phyloP scores from a whole-genome alignment of 2,888 invertebrate species.

The Drosophila neonasuta region DNA sequence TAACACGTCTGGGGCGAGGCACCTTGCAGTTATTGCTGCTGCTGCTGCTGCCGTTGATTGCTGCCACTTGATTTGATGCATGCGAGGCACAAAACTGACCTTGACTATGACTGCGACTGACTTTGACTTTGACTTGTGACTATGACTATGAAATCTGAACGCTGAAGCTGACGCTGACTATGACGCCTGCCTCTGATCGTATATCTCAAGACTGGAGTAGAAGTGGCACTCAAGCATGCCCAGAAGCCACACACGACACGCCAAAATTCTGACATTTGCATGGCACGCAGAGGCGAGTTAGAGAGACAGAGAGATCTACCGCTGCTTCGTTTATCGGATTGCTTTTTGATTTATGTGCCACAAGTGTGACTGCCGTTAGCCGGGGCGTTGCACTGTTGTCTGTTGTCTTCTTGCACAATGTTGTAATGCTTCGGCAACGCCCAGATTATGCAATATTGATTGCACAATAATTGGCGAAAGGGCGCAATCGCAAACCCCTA shows the following conservation, averaged over 20 bases:
- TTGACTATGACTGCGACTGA: constrained; percentile 63
- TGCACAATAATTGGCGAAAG: constrained; percentile 76
- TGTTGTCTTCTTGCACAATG: constrained; percentile 9
- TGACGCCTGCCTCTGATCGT: constrained; percentile 38
- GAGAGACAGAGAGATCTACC: constrained; percentile 27
- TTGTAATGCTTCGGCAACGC: constrained; percentile 38
- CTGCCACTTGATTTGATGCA: constrained; percentile 71
- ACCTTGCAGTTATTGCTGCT: constrained; percentile 62
- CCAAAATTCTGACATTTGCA: constrained; percentile 72
- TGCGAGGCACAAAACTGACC: constrained; percentile 64
- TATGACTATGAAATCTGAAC: constrained; percentile 40
- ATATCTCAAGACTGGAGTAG: constrained; percentile 31
- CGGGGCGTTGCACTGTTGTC: constrained; percentile 64
- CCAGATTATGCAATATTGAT: constrained; percentile 75
- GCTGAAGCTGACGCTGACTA: constrained; percentile 30
- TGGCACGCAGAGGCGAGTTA: constrained; percentile 60
- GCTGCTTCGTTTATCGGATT: constrained; percentile 33
- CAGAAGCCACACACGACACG: constrained; percentile 74
- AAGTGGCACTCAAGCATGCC: constrained; percentile 68
- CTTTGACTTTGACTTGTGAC: constrained; percentile 42
- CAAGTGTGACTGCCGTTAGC: constrained; percentile 75
- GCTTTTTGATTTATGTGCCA: constrained; percentile 71
- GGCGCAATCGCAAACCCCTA: constrained; percentile 70
- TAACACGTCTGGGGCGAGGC: constrained; percentile 72
- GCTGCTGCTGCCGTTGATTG: constrained; percentile 51